phyloP scores from a whole-genome alignment of 2,797 vertebrate species.

The Clarias pachynema region DNA sequence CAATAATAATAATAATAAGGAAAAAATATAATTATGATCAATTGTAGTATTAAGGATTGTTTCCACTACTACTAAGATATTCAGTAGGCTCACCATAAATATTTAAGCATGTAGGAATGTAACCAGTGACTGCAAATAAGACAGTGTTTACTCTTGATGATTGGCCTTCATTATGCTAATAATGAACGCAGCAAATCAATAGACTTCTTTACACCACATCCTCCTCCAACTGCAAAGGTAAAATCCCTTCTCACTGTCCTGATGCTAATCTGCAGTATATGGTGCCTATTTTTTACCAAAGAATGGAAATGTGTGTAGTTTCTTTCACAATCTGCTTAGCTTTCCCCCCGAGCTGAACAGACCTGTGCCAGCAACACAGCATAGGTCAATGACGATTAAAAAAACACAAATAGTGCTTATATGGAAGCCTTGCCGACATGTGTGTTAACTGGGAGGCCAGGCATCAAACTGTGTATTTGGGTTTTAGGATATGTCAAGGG shows the following conservation, averaged over 20 bases:
- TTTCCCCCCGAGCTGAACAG: too few relatives aligned
- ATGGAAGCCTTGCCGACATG: too few relatives aligned
- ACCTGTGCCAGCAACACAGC: too few relatives aligned
- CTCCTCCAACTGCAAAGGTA: not conserved
- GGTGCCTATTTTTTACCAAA: not conserved
- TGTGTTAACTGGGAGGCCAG: too few relatives aligned
- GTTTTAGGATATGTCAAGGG: too few relatives aligned
- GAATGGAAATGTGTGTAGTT: not conserved
- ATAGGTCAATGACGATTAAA: too few relatives aligned
- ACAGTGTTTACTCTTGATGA: not conserved
- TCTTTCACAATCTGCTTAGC: not conserved
- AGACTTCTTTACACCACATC: not conserved
- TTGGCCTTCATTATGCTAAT: not conserved
- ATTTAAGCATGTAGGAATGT: constrained; percentile 1
- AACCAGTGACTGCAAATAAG: not conserved
- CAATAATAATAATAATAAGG: too few relatives aligned
- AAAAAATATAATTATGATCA: too few relatives aligned
- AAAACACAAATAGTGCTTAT: too few relatives aligned
- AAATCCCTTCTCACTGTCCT: not conserved
- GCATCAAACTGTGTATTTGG: too few relatives aligned
- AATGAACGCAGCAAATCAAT: not conserved
- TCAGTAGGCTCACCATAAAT: not conserved
- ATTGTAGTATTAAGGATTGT: too few relatives aligned
- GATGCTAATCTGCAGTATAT: not conserved
- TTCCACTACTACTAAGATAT: not conserved